Base-by-base conservation (phyloP, 1,140 invertebrate species). In the Idris sp. region DNA sequence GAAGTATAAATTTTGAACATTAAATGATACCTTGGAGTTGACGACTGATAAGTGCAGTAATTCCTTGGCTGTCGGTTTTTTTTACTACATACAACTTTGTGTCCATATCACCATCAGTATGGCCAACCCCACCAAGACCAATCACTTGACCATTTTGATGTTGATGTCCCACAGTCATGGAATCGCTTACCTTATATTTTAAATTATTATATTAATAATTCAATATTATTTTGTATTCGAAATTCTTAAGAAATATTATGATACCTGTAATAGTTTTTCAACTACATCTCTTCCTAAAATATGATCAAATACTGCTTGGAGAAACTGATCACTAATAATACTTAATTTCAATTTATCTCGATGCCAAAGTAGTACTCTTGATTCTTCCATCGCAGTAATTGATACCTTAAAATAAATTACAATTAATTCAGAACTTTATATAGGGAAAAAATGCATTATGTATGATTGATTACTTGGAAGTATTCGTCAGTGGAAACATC, bases 251-350 rank as follows among this genome's bases (percentile, higher is more conserved):
- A n/a, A n/a, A n/a, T n/a, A n/a, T n/a, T n/a, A n/a, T n/a, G 15
- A 10, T 35, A 95, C 94, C 91, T 96, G 93, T 90, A 96, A 94
- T 9, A 97, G 89, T 87, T 97, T 97, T 80, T 95, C 94, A 7
- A 96, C 95, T 58, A 97, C 94, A 87, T 97, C 95, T 75, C 94
- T 89, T 10, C 95, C 95, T 33, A 97, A 89, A 73, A 97, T 93
- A 79, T 96, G 93, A 86, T 95, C 93, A 85, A 97, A 95, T 25
- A 96, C 92, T 7, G 93, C 92, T 82, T 94, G 91, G 61, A 97
- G 89, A 86, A 96, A 96, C 49, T 91, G 92, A 86, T 96, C 93
- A 19, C 90, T 91, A 26, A 94, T 94, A 77, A 97, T 95, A 58
- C 93, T 94, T 40, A 95, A 88, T 87, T 94, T 94, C 72, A 96